Conservation (phyloP, 1,140 invertebrate species). For the Caenorhabditis briggsae region DNA sequence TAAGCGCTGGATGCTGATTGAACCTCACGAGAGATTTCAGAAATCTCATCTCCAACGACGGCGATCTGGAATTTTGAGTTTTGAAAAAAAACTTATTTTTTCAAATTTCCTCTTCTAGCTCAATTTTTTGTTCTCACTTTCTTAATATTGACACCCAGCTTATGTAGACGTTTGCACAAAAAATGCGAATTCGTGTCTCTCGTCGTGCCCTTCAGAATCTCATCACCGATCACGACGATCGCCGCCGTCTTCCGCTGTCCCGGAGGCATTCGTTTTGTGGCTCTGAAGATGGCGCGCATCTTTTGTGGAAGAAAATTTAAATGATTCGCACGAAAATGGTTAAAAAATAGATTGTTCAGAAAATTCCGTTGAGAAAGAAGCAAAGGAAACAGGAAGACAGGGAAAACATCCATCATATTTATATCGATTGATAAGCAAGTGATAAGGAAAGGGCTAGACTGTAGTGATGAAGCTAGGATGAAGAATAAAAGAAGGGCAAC, state of each 20-base stretch:
- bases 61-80: slow-evolving; percentile 80
- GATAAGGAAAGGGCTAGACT: not conserved
- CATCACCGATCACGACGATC: slow-evolving; percentile 84
- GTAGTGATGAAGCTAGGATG: not conserved
- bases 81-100: too few species aligned
- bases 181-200: slow-evolving; percentile 85
- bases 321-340: not conserved
- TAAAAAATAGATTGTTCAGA: not conserved
- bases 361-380: not conserved
- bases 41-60: slow-evolving; percentile 84
- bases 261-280: not conserved
- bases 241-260: slow-evolving; percentile 65
- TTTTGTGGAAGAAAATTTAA: not conserved
- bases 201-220: slow-evolving; percentile 87
- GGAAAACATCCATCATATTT: slow-evolving; percentile 9
- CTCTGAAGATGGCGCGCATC: slow-evolving; percentile 41
- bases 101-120: too few species aligned
- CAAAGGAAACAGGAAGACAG: not conserved
- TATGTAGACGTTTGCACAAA: slow-evolving; percentile 82
- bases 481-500: not conserved
- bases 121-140: slow-evolving; percentile 60
- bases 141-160: slow-evolving; percentile 82
- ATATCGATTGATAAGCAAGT: slow-evolving; percentile 33
- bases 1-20: slow-evolving; percentile 81
- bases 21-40: slow-evolving; percentile 84